Evolutionary conservation across 2,888 invertebrate species (phyloP), one percentile per base, ranked within the genome.

Genomic region (Nomada fabriciana): DNA sequence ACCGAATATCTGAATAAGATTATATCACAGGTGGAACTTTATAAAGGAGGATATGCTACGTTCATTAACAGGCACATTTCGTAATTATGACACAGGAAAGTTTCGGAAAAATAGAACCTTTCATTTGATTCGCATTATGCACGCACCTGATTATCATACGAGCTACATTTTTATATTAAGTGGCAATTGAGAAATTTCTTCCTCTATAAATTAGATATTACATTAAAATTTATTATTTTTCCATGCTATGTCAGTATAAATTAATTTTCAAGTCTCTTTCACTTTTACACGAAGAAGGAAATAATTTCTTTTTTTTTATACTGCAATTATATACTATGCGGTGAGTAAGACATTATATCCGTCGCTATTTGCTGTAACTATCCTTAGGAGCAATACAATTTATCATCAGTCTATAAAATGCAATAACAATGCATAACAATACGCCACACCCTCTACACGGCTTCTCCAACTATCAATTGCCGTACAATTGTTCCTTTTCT

Each of bases 351-450:
- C 29, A 67, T 74, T 57, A 71, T 67, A 71, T 25, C 50, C 20
- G 29, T 67, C 52, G 25, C 36, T 72, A 77, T 29, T 67, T 72
- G 53, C 42, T 68, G 76, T 76, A 74, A 42, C 68, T 84, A 83
- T 60, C n/a, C 69, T 82, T 83, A 82, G 59, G 60, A 72, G 83
- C 57, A 76, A 47, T 82, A 87, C 82, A 68, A 59, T 80, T 82
- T 76, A 74, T 85, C 84, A 89, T 90, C 90, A 92, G 90, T 92
- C 91, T 91, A 89, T 89, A 89, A 89, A 90, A 86, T 89, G 89
- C 87, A 91, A 91, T 86, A 91, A 91, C 86, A 90, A 89, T 90
- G 88, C 87, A 90, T 90, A 90, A 92, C 90, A 91, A 92, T 88
- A 89, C 89, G 91, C 89, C 89, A 89, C 88, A 89, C 83, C 85